Evolutionary conservation across 2,797 vertebrate species (phyloP).

Genomic region (Simalia tracyae): DNA sequence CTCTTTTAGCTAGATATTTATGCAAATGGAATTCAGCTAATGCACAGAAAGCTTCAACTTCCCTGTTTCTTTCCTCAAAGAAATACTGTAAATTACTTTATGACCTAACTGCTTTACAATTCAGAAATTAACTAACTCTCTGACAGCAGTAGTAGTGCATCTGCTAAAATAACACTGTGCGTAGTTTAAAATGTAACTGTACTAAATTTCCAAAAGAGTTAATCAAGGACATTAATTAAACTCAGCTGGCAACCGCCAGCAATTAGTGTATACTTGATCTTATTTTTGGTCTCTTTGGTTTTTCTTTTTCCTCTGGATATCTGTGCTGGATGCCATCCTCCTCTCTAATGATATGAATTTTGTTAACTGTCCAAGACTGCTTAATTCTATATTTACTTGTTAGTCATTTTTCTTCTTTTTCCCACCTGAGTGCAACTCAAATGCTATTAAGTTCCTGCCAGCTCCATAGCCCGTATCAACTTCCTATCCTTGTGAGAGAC

Average conservation of each 20-base stretch:
- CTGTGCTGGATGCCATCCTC: not conserved
- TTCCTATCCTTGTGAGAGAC: not conserved
- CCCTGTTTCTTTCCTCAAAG: not conserved
- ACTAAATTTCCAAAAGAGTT: not conserved
- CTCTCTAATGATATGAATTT: not conserved
- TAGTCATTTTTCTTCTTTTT: not conserved
- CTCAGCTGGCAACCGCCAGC: not conserved
- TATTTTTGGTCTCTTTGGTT: not conserved
- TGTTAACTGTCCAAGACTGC: not conserved
- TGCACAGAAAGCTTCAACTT: not conserved
- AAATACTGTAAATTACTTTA: not conserved
- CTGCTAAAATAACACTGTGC: not conserved
- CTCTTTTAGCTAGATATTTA: not conserved
- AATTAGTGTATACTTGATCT: not conserved
- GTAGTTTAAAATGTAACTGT: not conserved
- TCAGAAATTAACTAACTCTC: constrained; percentile 1
- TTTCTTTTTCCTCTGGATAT: not conserved
- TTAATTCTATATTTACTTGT: not conserved
- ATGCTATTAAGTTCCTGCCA: not conserved
- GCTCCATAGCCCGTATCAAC: not conserved
- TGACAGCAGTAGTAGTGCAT: not conserved
- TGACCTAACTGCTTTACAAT: not conserved
- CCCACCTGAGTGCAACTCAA: not conserved
- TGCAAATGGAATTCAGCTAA: not conserved
- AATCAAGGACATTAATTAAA: not conserved